phyloP scores from a whole-genome alignment of 2,113 vertebrate species.

The Tiliqua scincoides region DNA sequence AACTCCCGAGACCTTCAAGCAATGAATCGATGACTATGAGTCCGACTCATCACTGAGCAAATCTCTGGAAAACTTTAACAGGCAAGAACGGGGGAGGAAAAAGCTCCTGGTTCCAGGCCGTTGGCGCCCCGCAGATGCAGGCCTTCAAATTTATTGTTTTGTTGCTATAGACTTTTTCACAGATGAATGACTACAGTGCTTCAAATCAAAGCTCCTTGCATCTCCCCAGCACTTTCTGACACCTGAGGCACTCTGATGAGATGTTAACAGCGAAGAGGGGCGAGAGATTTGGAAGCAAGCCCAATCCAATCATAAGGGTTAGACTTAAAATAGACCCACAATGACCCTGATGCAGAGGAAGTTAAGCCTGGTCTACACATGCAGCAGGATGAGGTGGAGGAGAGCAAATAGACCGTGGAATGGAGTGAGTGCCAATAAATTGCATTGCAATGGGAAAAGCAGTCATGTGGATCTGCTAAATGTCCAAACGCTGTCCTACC shows the following conservation, averaged over 20 bases:
- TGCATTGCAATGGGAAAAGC: neutral
- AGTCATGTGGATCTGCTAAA: neutral
- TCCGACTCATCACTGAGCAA: conserved; percentile 57
- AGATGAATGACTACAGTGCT: conserved; percentile 45
- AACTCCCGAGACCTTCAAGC: conserved; percentile 43
- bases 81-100: conserved; percentile 1
- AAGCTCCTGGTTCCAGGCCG: conserved; percentile 42
- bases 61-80: conserved; percentile 40
- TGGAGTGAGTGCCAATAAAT: too few relatives aligned
- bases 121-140: conserved; percentile 36
- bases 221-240: conserved; percentile 34
- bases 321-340: neutral
- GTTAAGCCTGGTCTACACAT: neutral
- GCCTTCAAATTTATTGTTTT: conserved; percentile 61
- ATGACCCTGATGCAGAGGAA: neutral
- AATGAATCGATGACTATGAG: conserved; percentile 70
- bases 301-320: too few relatives aligned
- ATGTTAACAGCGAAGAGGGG: conserved; percentile 1
- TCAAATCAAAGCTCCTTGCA: conserved; percentile 49
- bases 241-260: neutral
- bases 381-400: neutral
- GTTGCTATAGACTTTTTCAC: conserved; percentile 60
- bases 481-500: too few relatives aligned
- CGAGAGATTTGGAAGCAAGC: neutral
- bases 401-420: neutral